These are phyloP conservation scores for Dioctria linearis DNA, from an alignment of 2,888 invertebrate genomes.

Conservation along the genomic window DNA sequence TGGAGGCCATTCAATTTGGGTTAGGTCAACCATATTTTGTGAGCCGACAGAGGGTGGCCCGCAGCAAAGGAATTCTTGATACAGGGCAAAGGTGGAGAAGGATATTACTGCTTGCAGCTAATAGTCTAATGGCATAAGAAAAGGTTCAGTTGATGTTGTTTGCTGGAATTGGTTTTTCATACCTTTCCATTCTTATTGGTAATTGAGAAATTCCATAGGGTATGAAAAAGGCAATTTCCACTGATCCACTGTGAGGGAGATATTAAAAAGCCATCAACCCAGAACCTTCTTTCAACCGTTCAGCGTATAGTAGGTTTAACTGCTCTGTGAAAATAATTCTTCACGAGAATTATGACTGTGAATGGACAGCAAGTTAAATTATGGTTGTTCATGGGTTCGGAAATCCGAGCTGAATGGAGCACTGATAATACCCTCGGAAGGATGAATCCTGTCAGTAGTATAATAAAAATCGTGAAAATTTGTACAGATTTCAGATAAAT, in stretches of 20 bases:
- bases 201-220: conserved; percentile 47
- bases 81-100: background rate
- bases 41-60: conserved; percentile 38
- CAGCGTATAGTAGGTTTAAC: background rate
- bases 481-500: too few species aligned
- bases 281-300: conserved; percentile 32
- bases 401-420: background rate
- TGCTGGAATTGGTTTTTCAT: conserved; percentile 50
- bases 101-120: conserved; percentile 21
- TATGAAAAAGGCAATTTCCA: conserved; percentile 36
- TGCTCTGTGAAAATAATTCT: background rate
- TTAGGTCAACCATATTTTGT: conserved; percentile 51
- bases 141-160: conserved; percentile 42
- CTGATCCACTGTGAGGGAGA: conserved; percentile 34
- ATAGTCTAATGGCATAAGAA: conserved; percentile 36
- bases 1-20: conserved; percentile 53
- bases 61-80: conserved; percentile 24
- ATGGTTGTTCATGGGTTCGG: conserved; percentile 3
- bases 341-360: conserved; percentile 16
- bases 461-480: too few species aligned
- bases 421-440: too few species aligned
- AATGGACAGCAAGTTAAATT: conserved; percentile 15
- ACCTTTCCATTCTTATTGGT: conserved; percentile 51
- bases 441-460: too few species aligned
- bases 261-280: conserved; percentile 47